A percentile compares a stretch with the other conserved stretches of the same genome.
phyloP scores from a whole-genome alignment of 2,888 invertebrate species.

The Thecocarcelia acutangulata region DNA sequence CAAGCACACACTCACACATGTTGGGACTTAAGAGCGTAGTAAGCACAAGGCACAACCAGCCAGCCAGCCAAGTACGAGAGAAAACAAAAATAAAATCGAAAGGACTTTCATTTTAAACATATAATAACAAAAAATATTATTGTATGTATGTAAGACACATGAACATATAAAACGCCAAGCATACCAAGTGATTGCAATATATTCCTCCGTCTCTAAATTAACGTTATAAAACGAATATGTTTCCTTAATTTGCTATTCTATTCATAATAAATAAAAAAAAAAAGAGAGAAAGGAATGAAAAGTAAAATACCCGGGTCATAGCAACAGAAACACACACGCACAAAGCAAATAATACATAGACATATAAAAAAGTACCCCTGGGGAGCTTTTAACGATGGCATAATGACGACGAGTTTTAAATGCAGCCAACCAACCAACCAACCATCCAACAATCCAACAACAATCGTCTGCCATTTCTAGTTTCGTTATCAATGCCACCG shows the following conservation, averaged over 20 bases:
- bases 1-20: conserved; percentile 6
- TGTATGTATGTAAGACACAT: background rate
- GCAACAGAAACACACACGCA: background rate
- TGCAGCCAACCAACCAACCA: conserved; percentile 44
- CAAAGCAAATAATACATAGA: background rate
- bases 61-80: conserved; percentile 5
- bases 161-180: background rate
- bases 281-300: conserved; percentile 11
- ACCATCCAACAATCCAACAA: conserved; percentile 39
- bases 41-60: background rate
- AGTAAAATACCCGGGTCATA: conserved; percentile 71
- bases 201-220: conserved; percentile 1
- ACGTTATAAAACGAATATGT: conserved; percentile 56
- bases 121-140: background rate
- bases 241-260: conserved; percentile 67
- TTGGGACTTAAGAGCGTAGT: conserved; percentile 19
- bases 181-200: background rate
- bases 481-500: conserved; percentile 51
- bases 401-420: conserved; percentile 72
- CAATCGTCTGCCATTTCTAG: conserved; percentile 56
- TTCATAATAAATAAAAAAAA: conserved; percentile 61
- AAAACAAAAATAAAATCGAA: conserved; percentile 35
- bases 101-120: conserved; percentile 44
- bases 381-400: conserved; percentile 75
- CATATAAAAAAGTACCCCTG: conserved; percentile 72